These are phyloP conservation scores for Oryctolagus cuniculus DNA, from an alignment of 2,113 vertebrate genomes.

Conservation along the genomic window mOryCun1.1 NC_091438.1:157348001-157348500, in stretches of 20 bases:
- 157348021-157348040: neutral
- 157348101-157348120: neutral
- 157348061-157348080: neutral
- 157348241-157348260: no score
- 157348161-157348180: neutral
- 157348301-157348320: neutral
- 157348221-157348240: rapidly evolving
- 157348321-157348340: neutral
- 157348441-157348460: neutral
- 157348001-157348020: rapidly evolving
- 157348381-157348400: neutral
- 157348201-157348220: neutral
- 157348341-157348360: neutral
- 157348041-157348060: neutral
- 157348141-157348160: neutral
- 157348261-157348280: neutral
- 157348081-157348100: neutral
- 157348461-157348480: neutral
- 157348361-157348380: neutral
- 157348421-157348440: neutral
- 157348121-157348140: neutral
- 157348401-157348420: neutral
- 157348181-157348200: neutral
- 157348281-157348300: no score
- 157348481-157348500: no score